These are phyloP conservation scores for Aspiorhynchus laticeps DNA, from an alignment of 2,113 vertebrate species.

Conservation along the genomic window DNA sequence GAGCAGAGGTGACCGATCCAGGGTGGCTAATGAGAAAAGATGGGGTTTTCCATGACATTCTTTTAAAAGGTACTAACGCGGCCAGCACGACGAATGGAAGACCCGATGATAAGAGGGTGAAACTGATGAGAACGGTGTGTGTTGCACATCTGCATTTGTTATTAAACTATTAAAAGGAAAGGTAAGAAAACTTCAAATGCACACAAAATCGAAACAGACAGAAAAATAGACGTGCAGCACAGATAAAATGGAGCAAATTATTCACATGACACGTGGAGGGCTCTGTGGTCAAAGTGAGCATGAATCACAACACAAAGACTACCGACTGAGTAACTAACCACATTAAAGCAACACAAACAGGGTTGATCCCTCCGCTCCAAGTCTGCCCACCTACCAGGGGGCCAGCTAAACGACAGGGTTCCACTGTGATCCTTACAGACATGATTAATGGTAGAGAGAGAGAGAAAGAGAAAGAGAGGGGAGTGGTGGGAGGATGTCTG, in stretches of 20 bases:
- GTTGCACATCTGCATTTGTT: not conserved
- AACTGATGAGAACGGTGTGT: conserved; percentile 56
- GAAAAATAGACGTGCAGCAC: not conserved
- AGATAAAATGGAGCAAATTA: conserved; percentile 62
- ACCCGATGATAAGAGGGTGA: conserved; percentile 62
- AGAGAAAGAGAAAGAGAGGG: too few species aligned
- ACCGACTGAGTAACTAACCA: conserved; percentile 63
- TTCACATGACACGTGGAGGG: conserved; percentile 60
- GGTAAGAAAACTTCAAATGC: not conserved
- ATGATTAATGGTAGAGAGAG: too few species aligned
- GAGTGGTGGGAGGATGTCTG: conserved; percentile 73
- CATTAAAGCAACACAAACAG: conserved; percentile 49
- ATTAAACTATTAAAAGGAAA: conserved; percentile 38
- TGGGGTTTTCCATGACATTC: conserved; percentile 25
- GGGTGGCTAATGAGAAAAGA: conserved; percentile 69
- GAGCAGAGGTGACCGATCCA: conserved; percentile 46
- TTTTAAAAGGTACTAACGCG: conserved; percentile 54
- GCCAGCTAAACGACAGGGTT: conserved; percentile 67
- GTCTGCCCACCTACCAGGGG: conserved; percentile 46
- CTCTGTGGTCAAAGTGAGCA: conserved; percentile 63
- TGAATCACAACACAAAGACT: conserved; percentile 56
- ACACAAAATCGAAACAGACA: not conserved
- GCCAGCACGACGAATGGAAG: conserved; percentile 38
- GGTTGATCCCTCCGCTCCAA: conserved; percentile 18
- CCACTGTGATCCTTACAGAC: conserved; percentile 69